Evolutionary conservation across 2,888 invertebrate genomes (phyloP).

Genomic region (Lasioglossum oenotherae): DNA sequence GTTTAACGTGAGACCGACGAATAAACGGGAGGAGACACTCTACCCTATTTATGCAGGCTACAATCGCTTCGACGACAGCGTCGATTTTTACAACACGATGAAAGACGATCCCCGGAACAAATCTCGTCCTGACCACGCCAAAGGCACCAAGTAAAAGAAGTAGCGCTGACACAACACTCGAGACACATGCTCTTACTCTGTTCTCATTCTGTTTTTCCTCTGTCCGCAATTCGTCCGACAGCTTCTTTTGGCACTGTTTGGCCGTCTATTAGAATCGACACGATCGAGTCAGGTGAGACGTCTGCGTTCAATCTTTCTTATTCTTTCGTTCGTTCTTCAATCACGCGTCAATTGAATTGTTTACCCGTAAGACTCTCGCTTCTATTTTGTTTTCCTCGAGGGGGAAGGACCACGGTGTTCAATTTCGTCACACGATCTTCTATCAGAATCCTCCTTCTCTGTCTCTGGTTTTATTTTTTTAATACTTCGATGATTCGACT

Average conservation of each 20-base stretch:
- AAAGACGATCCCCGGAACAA: slow-evolving; percentile 62
- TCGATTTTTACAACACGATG: slow-evolving; percentile 54
- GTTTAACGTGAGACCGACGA: slow-evolving; percentile 44
- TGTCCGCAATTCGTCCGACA: slow-evolving; percentile 22
- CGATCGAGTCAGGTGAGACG: slow-evolving; percentile 30
- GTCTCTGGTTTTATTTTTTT: not conserved
- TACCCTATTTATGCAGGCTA: slow-evolving; percentile 32
- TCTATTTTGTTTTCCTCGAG: slow-evolving; percentile 4
- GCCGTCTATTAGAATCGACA: slow-evolving; percentile 58
- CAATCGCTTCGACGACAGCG: slow-evolving; percentile 25
- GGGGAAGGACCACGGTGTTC: slow-evolving; percentile 14
- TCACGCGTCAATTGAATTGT: slow-evolving; percentile 18
- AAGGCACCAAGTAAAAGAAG: slow-evolving; percentile 72
- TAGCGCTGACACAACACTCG: slow-evolving; percentile 35
- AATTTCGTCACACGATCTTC: slow-evolving; percentile 27
- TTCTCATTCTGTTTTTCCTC: not conserved
- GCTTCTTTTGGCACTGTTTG: slow-evolving; percentile 67
- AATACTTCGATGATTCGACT: slow-evolving; percentile 47
- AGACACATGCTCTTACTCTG: slow-evolving; percentile 30
- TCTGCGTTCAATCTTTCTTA: slow-evolving; percentile 18
- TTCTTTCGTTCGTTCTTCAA: slow-evolving; percentile 1
- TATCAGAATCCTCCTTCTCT: not conserved
- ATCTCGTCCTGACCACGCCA: slow-evolving; percentile 65
- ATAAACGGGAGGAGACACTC: slow-evolving; percentile 28
- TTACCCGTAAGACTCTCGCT: slow-evolving; percentile 12